Percentiles rank a stretch among this genome's conserved stretches.
Conservation (phyloP, 1,140 invertebrate genomes). For the Drosophila aff. region DNA sequence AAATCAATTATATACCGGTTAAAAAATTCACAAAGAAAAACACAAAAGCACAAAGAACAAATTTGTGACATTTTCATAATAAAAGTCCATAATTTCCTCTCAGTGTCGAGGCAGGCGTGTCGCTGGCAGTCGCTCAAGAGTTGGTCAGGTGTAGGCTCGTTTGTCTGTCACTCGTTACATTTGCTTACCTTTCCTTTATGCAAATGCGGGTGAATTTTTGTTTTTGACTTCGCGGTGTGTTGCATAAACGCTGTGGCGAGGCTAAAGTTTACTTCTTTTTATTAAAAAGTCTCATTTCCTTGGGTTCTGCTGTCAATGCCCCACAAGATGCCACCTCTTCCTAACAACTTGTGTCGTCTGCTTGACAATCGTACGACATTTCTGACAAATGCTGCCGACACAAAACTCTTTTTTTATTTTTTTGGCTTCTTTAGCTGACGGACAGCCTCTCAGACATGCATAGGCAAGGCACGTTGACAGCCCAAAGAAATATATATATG, state of each 20-base stretch:
- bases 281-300: slow-evolving; percentile 25
- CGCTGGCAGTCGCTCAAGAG: slow-evolving; percentile 45
- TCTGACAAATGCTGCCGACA: slow-evolving; percentile 77
- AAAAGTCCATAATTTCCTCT: background rate
- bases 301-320: slow-evolving; percentile 60
- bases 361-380: slow-evolving; percentile 79
- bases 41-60: no score
- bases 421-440: slow-evolving; percentile 31
- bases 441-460: slow-evolving; percentile 56
- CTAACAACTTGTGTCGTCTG: slow-evolving; percentile 49
- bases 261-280: slow-evolving; percentile 14
- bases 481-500: slow-evolving; percentile 16
- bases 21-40: no score
- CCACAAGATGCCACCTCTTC: slow-evolving; percentile 45
- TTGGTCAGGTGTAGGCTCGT: slow-evolving; percentile 76
- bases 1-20: no score
- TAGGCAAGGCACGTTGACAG: slow-evolving; percentile 73
- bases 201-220: slow-evolving; percentile 57
- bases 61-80: background rate
- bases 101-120: slow-evolving; percentile 10
- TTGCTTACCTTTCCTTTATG: slow-evolving; percentile 77
- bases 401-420: slow-evolving; percentile 49
- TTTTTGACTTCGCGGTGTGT: slow-evolving; percentile 1
- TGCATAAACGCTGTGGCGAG: slow-evolving; percentile 36
- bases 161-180: slow-evolving; percentile 76